Evolutionary conservation across 2,888 invertebrate species (phyloP).

Genomic region (Drymonia ruficornis): DNA sequence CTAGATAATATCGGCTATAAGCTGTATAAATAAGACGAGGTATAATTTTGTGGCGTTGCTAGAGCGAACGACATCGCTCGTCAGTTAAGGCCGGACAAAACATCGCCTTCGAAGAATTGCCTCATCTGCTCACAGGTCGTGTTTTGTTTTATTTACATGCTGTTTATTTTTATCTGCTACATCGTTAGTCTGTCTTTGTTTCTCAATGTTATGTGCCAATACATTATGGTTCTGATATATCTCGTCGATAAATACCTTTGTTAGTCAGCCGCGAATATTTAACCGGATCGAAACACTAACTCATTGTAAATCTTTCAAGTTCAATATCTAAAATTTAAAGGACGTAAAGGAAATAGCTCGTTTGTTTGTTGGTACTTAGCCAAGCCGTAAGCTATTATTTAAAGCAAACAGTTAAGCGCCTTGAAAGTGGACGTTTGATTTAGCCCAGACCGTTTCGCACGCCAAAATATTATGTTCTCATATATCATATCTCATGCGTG

Average conservation of each 20-base stretch:
- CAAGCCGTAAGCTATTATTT: slow-evolving; percentile 26
- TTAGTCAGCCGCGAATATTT: slow-evolving; percentile 30
- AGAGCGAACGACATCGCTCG: slow-evolving; percentile 13
- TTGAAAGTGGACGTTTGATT: slow-evolving; percentile 29
- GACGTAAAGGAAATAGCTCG: slow-evolving; percentile 1
- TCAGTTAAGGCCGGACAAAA: slow-evolving; percentile 46
- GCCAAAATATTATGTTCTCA: slow-evolving; percentile 27
- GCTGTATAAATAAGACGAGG: background rate
- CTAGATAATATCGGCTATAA: background rate
- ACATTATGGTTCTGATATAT: slow-evolving; percentile 43
- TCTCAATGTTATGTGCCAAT: slow-evolving; percentile 44
- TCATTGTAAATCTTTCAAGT: background rate
- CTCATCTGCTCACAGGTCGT: slow-evolving; percentile 36
- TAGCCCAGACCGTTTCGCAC: slow-evolving; percentile 19
- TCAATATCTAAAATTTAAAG: slow-evolving; percentile 5
- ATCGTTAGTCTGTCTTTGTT: slow-evolving; percentile 44
- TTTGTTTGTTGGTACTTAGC: slow-evolving; percentile 24
- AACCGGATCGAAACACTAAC: slow-evolving; percentile 21
- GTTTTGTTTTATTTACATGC: slow-evolving; percentile 54
- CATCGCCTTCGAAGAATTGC: slow-evolving; percentile 54
- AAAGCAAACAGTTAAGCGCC: slow-evolving; percentile 21
- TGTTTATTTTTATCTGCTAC: slow-evolving; percentile 46
- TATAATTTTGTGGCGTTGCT: background rate
- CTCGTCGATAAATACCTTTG: slow-evolving; percentile 42
- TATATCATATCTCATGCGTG: slow-evolving; percentile 27